Conservation (phyloP, 2,888 invertebrate genomes). For the Idaea dimidiata region DNA sequence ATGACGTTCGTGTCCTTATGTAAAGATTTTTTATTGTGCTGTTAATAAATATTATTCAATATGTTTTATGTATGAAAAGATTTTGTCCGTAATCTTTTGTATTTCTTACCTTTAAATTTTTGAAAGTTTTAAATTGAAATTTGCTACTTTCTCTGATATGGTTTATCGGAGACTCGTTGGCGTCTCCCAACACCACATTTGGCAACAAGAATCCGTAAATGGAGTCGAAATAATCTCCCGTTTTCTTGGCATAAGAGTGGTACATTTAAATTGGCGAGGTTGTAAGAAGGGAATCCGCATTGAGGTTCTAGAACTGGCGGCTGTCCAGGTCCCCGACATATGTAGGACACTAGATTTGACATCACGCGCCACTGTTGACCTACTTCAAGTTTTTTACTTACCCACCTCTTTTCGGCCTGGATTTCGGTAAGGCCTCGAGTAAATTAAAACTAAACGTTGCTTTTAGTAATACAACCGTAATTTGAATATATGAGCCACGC, state of each 20-base stretch:
- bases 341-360: conserved; percentile 59
- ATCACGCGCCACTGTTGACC: conserved; percentile 46
- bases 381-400: conserved; percentile 39
- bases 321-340: conserved; percentile 62
- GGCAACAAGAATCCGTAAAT: conserved; percentile 20
- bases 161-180: not conserved
- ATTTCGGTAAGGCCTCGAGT: not conserved
- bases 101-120: not conserved
- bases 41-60: not conserved
- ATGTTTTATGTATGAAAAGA: not conserved
- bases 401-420: conserved; percentile 10
- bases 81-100: conserved; percentile 1
- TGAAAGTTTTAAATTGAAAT: not conserved
- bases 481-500: not conserved
- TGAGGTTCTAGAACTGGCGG: conserved; percentile 51
- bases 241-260: conserved; percentile 28
- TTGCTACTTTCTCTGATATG: not conserved
- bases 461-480: not conserved
- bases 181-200: not conserved
- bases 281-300: conserved; percentile 38
- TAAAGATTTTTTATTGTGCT: not conserved
- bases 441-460: conserved; percentile 5
- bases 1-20: not conserved
- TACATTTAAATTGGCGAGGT: conserved; percentile 45
- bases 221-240: conserved; percentile 13